Evolutionary conservation across 2,113 vertebrate genomes (phyloP).

Genomic region (Pteruthius melanotis): DNA sequence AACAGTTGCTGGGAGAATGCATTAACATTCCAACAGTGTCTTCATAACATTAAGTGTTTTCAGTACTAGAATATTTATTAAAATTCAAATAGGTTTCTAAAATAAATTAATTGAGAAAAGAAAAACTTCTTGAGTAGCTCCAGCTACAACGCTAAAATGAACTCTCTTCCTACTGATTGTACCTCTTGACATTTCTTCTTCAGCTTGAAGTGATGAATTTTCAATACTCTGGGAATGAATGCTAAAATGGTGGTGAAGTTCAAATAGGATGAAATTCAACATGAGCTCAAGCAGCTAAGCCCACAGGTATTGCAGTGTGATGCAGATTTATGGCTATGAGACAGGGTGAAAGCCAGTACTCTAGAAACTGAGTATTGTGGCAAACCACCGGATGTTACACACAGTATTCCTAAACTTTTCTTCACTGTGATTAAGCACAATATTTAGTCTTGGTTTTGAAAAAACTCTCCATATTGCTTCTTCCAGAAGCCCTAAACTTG

Average conservation of each 20-base stretch:
- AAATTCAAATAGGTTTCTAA: slow-evolving; percentile 22
- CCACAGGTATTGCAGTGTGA: background rate
- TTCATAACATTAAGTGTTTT: background rate
- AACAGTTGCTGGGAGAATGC: background rate
- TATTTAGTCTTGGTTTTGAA: background rate
- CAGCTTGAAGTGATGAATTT: background rate
- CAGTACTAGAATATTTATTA: slow-evolving; percentile 17
- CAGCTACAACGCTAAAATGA: background rate
- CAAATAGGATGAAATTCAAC: background rate
- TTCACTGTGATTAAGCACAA: background rate
- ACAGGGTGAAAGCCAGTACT: background rate
- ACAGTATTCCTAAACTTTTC: background rate
- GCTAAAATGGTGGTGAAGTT: background rate
- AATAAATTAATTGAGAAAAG: slow-evolving; percentile 33
- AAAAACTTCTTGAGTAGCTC: background rate
- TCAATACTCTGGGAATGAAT: background rate
- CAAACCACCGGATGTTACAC: background rate
- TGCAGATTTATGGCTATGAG: background rate
- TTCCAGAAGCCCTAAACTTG: background rate
- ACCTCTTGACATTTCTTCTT: slow-evolving; percentile 43
- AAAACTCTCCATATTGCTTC: background rate
- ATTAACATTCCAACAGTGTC: background rate
- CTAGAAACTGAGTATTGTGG: background rate
- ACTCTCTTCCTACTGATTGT: background rate
- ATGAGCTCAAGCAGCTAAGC: background rate